Conservation (phyloP, 2,797 vertebrate species). For the Acanthis flammea region DNA sequence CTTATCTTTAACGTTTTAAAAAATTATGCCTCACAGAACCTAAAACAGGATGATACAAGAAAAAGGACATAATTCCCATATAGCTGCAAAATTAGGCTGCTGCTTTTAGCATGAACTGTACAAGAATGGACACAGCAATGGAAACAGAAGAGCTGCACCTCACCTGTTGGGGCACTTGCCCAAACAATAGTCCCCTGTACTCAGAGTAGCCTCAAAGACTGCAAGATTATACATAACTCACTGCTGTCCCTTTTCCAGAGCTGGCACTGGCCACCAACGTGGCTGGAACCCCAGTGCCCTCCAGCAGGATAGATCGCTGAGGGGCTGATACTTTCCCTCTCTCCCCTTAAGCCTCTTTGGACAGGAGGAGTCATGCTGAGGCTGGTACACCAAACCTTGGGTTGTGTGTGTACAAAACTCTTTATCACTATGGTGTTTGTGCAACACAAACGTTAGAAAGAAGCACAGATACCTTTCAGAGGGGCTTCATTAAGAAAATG, state of each 20-base stretch:
- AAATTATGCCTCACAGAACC: not conserved
- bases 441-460: not conserved
- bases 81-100: not conserved
- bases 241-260: not conserved
- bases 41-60: not conserved
- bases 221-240: not conserved
- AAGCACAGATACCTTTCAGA: not conserved
- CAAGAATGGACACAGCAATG: not conserved
- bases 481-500: not conserved
- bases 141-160: not conserved
- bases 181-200: rapidly evolving
- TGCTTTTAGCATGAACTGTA: not conserved
- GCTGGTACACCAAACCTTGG: not conserved
- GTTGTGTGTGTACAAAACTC: not conserved
- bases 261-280: not conserved
- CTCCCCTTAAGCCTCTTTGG: not conserved
- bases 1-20: not conserved
- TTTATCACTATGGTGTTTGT: not conserved
- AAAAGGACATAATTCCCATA: not conserved
- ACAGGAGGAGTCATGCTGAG: not conserved
- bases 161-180: rapidly evolving
- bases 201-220: not conserved
- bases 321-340: not conserved
- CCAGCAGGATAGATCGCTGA: not conserved
- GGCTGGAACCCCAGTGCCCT: not conserved